A percentile compares a stretch with the other conserved stretches of the same genome.
Conservation (phyloP, 2,888 invertebrate species). For the Monoplex corrugatus region DNA sequence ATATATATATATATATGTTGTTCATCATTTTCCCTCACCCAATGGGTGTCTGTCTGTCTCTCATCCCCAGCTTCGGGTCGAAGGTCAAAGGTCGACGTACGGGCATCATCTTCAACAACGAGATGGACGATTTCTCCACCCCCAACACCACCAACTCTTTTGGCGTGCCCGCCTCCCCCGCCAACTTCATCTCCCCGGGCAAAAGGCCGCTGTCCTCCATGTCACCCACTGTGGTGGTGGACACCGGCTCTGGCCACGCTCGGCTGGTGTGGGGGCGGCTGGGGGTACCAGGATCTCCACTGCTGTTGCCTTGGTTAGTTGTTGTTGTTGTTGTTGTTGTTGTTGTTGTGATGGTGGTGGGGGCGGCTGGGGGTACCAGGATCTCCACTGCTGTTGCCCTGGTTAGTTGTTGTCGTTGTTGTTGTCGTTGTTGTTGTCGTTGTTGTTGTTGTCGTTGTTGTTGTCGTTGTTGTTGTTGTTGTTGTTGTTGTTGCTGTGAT, state of each 20-base stretch:
- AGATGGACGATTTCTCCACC: constrained; percentile 95
- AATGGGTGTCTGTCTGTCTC: too few species aligned
- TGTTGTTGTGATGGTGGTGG: constrained; percentile 77
- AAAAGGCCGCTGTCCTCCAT: constrained; percentile 95
- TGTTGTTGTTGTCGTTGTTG: too few species aligned
- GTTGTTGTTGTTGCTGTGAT: too few species aligned
- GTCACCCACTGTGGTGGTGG: constrained; percentile 90
- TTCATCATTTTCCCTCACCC: too few species aligned
- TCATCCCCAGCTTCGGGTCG: constrained; percentile 91
- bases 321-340: too few species aligned
- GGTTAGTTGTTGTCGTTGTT: constrained; percentile 58
- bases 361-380: constrained; percentile 94
- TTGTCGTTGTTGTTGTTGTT: too few species aligned
- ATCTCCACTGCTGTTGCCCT: constrained; percentile 90
- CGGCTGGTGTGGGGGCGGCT: constrained; percentile 90
- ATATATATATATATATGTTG: too few species aligned
- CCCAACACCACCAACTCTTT: constrained; percentile 82
- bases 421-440: background rate
- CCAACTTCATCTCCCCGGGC: constrained; percentile 91
- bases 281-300: constrained; percentile 96
- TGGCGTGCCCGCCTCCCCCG: constrained; percentile 86
- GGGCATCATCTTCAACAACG: constrained; percentile 94
- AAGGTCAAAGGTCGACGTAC: constrained; percentile 82
- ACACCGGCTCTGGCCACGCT: constrained; percentile 85
- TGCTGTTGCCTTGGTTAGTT: constrained; percentile 84